Evolutionary conservation across 2,888 invertebrate genomes (phyloP).

Genomic region (Harpalus rubripes): DNA sequence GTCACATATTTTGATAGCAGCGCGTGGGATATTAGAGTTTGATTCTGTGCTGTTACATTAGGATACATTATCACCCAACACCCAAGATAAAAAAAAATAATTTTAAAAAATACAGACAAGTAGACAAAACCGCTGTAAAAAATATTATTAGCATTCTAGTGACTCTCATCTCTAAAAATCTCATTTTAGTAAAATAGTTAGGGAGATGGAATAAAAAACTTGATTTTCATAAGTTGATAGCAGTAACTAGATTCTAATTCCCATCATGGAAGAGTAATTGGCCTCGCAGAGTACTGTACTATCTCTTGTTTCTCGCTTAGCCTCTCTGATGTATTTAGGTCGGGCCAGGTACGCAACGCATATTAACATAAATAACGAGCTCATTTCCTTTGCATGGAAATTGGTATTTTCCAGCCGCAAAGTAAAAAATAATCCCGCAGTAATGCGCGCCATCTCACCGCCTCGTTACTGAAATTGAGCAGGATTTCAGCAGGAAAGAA

Average conservation of each 20-base stretch:
- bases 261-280: conserved; percentile 2
- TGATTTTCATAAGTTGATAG: not conserved
- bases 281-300: not conserved
- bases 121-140: no score
- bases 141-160: no score
- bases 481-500: conserved; percentile 46
- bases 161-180: not conserved
- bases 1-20: no score
- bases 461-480: conserved; percentile 61
- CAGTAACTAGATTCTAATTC: conserved; percentile 3
- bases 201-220: not conserved
- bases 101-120: no score
- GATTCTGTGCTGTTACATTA: no score
- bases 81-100: no score
- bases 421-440: conserved; percentile 66
- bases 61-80: no score
- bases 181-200: conserved; percentile 4
- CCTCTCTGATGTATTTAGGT: conserved; percentile 57
- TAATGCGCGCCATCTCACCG: conserved; percentile 50
- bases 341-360: conserved; percentile 57
- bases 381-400: conserved; percentile 67
- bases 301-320: not conserved
- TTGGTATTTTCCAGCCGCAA: conserved; percentile 66
- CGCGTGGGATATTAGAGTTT: no score
- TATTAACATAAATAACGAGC: conserved; percentile 67